Evolutionary conservation across 1,140 invertebrate genomes (phyloP).

Genomic region (Saccostrea cuccullata): DNA sequence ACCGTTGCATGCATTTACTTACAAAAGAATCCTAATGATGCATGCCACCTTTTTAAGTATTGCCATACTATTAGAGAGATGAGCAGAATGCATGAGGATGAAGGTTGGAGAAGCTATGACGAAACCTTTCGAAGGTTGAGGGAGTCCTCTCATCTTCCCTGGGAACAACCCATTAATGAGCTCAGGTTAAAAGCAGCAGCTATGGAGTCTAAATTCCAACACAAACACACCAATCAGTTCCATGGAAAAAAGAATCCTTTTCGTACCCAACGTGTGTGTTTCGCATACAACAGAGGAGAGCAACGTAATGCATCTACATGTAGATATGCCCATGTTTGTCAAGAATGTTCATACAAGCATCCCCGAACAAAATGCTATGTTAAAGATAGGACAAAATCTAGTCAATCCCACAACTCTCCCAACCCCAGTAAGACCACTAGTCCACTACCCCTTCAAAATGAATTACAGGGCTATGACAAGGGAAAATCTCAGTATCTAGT

Average conservation of each 20-base stretch:
- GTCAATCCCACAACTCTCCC: neutral
- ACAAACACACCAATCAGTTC: neutral
- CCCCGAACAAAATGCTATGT: neutral
- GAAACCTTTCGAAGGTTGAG: slow-evolving; percentile 3
- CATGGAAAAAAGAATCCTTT: too few species aligned
- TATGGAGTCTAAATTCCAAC: neutral
- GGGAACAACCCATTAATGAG: neutral
- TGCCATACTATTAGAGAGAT: neutral
- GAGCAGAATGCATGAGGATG: neutral
- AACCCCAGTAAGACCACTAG: too few species aligned
- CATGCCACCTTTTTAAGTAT: neutral
- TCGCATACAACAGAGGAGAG: too few species aligned
- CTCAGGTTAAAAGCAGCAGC: neutral
- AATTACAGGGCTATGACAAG: too few species aligned
- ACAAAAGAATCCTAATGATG: neutral
- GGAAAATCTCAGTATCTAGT: too few species aligned
- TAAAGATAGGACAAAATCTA: neutral
- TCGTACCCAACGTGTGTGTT: neutral
- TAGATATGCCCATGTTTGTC: slow-evolving; percentile 31
- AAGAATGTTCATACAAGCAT: neutral
- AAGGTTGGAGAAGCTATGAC: slow-evolving; percentile 15
- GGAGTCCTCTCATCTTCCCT: neutral
- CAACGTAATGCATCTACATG: neutral
- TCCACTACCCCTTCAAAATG: too few species aligned
- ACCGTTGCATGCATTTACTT: too few species aligned